phyloP scores from a whole-genome alignment of 2,797 vertebrate genomes.

The Austrolebias charrua region DNA sequence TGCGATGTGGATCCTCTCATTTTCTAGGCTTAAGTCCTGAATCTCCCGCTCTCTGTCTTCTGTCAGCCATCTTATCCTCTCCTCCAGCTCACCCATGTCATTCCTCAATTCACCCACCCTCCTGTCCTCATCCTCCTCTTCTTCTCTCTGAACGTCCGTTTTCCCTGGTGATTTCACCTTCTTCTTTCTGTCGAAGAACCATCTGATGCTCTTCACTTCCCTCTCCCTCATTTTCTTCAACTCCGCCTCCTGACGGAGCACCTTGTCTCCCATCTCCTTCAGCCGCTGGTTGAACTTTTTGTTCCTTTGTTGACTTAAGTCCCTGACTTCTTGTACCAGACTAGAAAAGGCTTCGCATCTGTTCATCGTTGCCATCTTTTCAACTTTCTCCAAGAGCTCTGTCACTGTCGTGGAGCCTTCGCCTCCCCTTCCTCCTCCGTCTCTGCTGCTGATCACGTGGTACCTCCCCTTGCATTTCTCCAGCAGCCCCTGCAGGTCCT shows the following conservation, averaged over 20 bases:
- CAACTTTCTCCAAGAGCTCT: conserved; percentile 76
- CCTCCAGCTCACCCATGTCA: conserved; percentile 70
- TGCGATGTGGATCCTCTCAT: conserved; percentile 41
- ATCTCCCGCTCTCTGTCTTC: conserved; percentile 78
- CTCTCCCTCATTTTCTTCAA: conserved; percentile 73
- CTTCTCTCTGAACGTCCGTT: conserved; percentile 51
- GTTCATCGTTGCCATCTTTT: conserved; percentile 73
- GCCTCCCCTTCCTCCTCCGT: conserved; percentile 29
- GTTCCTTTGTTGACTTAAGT: conserved; percentile 68
- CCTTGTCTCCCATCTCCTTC: conserved; percentile 70
- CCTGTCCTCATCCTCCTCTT: conserved; percentile 66
- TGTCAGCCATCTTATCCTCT: conserved; percentile 73
- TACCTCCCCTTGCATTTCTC: conserved; percentile 73
- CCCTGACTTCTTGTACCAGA: conserved; percentile 72
- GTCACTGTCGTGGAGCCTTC: conserved; percentile 39
- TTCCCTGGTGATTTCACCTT: conserved; percentile 70
- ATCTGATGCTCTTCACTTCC: conserved; percentile 73
- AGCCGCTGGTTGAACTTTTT: conserved; percentile 72
- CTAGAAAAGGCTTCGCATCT: conserved; percentile 75
- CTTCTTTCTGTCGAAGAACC: conserved; percentile 75
- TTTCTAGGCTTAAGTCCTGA: conserved; percentile 71
- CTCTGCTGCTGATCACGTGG: conserved; percentile 66
- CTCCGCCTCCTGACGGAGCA: conserved; percentile 71
- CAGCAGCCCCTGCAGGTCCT: conserved; percentile 71
- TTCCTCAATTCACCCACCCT: conserved; percentile 47